Conservation (phyloP, 2,888 invertebrate genomes). For the Pterostichus niger region DNA sequence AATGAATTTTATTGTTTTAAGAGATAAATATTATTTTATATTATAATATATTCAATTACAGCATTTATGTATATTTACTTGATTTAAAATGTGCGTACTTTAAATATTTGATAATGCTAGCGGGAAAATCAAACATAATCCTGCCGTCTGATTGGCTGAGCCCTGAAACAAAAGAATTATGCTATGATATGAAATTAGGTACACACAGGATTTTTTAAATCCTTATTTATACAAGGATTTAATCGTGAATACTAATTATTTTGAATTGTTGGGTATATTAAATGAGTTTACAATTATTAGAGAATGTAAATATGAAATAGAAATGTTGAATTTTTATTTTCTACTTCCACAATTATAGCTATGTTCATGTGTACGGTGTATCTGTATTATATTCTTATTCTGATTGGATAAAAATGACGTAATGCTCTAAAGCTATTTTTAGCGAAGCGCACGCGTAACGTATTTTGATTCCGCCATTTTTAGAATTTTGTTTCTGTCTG, state of each 20-base stretch:
- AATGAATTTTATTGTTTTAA: background rate
- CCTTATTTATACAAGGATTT: background rate
- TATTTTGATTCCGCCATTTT: slow-evolving; percentile 75
- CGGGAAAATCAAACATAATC: slow-evolving; percentile 26
- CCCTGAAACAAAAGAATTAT: background rate
- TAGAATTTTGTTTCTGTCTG: slow-evolving; percentile 75
- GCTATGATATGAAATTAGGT: slow-evolving; percentile 6
- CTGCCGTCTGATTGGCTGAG: background rate
- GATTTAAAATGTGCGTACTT: background rate
- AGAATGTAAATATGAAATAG: background rate
- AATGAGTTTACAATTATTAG: background rate
- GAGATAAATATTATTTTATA: background rate
- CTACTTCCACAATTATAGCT: background rate
- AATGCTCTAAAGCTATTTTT: slow-evolving; percentile 74
- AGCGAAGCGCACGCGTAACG: slow-evolving; percentile 75
- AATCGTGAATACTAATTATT: background rate
- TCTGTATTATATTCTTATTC: slow-evolving; percentile 13
- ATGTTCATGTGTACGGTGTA: slow-evolving; percentile 23
- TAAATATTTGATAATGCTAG: background rate
- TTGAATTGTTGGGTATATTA: background rate
- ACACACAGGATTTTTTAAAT: slow-evolving; percentile 10
- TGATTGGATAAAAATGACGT: slow-evolving; percentile 73
- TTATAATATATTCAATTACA: background rate
- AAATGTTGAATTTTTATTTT: slow-evolving; percentile 6
- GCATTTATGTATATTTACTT: background rate